These are phyloP conservation scores for Hyles vespertilio DNA, from an alignment of 1,140 invertebrate species.

Conservation along the genomic window DNA sequence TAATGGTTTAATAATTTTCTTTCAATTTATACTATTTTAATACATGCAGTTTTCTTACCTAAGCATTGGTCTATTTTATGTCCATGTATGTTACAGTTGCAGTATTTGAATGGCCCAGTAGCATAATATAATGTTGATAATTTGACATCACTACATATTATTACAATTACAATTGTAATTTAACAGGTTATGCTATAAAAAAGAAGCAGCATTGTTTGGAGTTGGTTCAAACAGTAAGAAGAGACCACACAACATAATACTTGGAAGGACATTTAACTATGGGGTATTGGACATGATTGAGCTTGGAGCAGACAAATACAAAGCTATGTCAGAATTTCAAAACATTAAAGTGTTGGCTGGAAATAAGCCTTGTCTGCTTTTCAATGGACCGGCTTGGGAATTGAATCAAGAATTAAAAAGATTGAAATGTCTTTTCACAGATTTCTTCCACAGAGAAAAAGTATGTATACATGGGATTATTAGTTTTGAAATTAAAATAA, in stretches of 20 bases:
- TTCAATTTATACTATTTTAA: too few species aligned
- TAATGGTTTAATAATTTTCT: too few species aligned
- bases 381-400: slow-evolving; percentile 95
- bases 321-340: slow-evolving; percentile 87
- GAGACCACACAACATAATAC: slow-evolving; percentile 92
- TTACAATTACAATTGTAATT: neutral
- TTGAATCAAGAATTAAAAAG: slow-evolving; percentile 86
- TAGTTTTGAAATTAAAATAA: too few species aligned
- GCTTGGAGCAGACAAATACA: slow-evolving; percentile 91
- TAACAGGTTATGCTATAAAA: slow-evolving; percentile 85
- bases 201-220: slow-evolving; percentile 92
- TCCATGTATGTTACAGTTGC: too few species aligned
- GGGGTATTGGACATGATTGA: slow-evolving; percentile 97
- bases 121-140: too few species aligned
- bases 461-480: slow-evolving; percentile 33
- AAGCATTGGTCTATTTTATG: too few species aligned
- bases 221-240: slow-evolving; percentile 96
- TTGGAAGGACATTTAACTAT: slow-evolving; percentile 93
- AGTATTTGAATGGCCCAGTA: too few species aligned
- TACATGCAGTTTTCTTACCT: too few species aligned
- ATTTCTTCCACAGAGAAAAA: slow-evolving; percentile 94
- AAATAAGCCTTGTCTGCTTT: slow-evolving; percentile 94
- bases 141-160: too few species aligned
- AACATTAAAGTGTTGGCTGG: slow-evolving; percentile 87
- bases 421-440: slow-evolving; percentile 92